A percentile compares a stretch with the other conserved stretches of the same genome.
These are phyloP conservation scores for Nannoperca obscura DNA, from an alignment of 2,797 vertebrate genomes.

Conservation along the genomic window DNA sequence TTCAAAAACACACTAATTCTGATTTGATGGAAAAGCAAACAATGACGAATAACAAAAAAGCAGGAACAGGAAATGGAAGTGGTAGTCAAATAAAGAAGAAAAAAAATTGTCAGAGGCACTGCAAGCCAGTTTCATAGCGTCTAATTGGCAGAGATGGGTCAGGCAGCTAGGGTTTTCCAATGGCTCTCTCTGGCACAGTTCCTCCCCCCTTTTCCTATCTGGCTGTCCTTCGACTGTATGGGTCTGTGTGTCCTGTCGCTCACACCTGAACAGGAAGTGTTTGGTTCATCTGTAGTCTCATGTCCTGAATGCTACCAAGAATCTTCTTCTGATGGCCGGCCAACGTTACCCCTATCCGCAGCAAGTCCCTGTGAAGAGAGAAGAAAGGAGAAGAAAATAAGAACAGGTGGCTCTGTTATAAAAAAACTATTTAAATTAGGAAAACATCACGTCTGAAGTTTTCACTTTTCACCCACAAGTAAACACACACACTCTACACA, in stretches of 20 bases:
- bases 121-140: conserved; percentile 86
- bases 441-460: conserved; percentile 50
- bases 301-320: conserved; percentile 98
- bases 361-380: conserved; percentile 89
- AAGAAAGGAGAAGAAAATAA: conserved; percentile 33
- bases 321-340: conserved; percentile 99
- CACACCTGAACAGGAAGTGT: conserved; percentile 98
- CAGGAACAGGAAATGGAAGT: conserved; percentile 70
- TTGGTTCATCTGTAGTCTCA: conserved; percentile 99
- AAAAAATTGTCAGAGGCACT: conserved; percentile 88
- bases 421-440: conserved; percentile 35
- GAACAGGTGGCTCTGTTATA: conserved; percentile 66
- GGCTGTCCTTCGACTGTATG: conserved; percentile 74
- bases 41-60: conserved; percentile 60
- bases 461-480: conserved; percentile 43
- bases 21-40: conserved; percentile 70
- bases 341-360: conserved; percentile 97
- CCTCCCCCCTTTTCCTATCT: conserved; percentile 75
- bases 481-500: conserved; percentile 29
- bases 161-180: conserved; percentile 87
- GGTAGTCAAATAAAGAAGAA: conserved; percentile 66
- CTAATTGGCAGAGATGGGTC: conserved; percentile 86
- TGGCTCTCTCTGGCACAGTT: conserved; percentile 83
- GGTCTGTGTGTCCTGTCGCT: conserved; percentile 73
- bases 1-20: conserved; percentile 79